Base-by-base conservation (phyloP, 2,888 invertebrate species). In the Spialia ferax region DNA sequence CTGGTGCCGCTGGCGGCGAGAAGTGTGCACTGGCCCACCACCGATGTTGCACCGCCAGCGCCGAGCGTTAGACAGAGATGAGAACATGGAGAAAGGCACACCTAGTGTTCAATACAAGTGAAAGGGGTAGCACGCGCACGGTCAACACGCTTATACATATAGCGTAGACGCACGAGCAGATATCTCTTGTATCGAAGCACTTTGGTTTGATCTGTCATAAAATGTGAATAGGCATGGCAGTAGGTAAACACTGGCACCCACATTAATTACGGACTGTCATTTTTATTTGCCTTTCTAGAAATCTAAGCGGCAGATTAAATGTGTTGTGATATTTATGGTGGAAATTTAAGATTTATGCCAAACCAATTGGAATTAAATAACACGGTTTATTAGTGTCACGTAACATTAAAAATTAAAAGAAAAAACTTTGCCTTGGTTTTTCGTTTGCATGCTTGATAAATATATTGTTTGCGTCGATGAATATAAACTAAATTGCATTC, bases 41-140 rank as follows among this genome's bases (percentile, higher is more conserved):
- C 90, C 80, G 74, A 74, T 74, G 81, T 79, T 81, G 79, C 82
- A 82, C 83, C 81, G 83, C 81, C 77, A 74, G 78, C 80, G 75
- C 81, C 79, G 77, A 79, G 84, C 76, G 91, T 85, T 88, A 90
- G 93, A 93, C 82, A 89, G 91, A 91, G 93, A 93, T 80, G 84
- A 84, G 80, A 82, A 90, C 81, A 90, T 83, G 87, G 93, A 91
- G 93, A 93, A 93, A 93, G 93, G 93, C 91, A 84, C 84, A 77
- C 81, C 81, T 77, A 77, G 82, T 84, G 83, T 84, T 86, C 86
- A 89, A 87, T 84, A 87, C 85, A 90, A 93, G 93, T 93, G 93
- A 93, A 93, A 93, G 93, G 93, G 93, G 91, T 90, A 85, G 89
- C 85, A 84, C 83, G 81, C 82, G 84, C 83, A 83, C 89, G 89